Base-by-base conservation (phyloP, 2,888 invertebrate species). In the Chloroclystis v-ata region DNA sequence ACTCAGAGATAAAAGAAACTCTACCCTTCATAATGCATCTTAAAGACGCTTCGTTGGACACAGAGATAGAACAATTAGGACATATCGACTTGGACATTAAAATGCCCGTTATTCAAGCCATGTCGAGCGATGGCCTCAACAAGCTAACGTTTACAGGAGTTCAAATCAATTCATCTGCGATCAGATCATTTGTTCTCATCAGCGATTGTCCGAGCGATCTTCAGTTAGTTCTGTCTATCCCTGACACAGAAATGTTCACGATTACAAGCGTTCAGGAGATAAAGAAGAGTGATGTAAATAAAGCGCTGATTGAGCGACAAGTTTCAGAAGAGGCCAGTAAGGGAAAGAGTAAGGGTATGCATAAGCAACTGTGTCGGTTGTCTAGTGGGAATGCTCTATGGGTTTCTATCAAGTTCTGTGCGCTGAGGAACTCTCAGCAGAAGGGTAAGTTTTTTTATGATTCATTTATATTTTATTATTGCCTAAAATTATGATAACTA, bases 241-340 rank as follows among this genome's bases (percentile, higher is more conserved):
- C 61, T 0, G 80, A 78, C 44, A 75, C 75, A 0, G 76, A 77
- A 0, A 59, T 78, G 37, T 87, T 85, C 45, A 55, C 66, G 2
- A 82, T 87, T 1, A 79, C 67, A 45, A 77, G 62, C 25, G 77
- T 82, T 12, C 83, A 84, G 35, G 85, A 85, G 51, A 81, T 87
- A 44, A 80, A 67, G 47, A 83, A 78, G 50, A 55, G 54, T 10
- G 86, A 86, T 44, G 73, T 85, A 0, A 82, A 76, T 48, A 84
- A 81, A 46, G 75, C 75, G 1, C 50, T 84, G 37, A 66, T 74
- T 64, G 79, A 83, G 1, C 62, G 70, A 0, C 72, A 75, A 14
- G 67, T 60, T 1, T 64, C 63, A 2, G 78, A 79, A 1, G 79
- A 78, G 1, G 60, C 51, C 25, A 54, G 59, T 7, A 80, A 75